Base-by-base conservation (phyloP, 2,113 vertebrate genomes). In the Alces alces region DNA sequence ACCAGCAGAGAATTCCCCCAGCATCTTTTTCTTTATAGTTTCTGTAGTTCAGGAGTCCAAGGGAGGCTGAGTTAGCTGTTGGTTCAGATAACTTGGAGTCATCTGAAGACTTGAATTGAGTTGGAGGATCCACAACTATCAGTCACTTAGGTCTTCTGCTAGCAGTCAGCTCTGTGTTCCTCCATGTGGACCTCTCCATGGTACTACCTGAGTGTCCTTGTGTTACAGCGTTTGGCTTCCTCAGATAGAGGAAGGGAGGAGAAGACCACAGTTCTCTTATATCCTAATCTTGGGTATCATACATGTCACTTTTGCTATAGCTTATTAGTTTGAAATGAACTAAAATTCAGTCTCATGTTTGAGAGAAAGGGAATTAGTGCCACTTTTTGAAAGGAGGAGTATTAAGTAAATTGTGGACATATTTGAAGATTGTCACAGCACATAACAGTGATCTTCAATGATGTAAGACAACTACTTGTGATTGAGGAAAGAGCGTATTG, bases 281-380 rank as follows among this genome's bases (percentile, higher is more conserved):
- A n/a, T 95, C 50, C 50, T 19, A 36, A 47, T 54, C 12, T 80
- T 2, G 25, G 60, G 36, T 55, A 27, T 64, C 23, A 50, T 39
- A 23, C 17, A 7, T 7, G 16, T 64, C n/a, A 25, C 25, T 80
- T 92, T 94, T 94, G 73, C 52, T 52, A 39, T 12, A 9, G 54
- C 70, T 17, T 85, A 1, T 60, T 91, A 61, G 52, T 92, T 96
- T 50, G 7, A 66, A 84, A 28, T 25, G 70, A 85, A n/a, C 83
- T 60, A 90, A 91, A 86, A 28, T 13, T n/a, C 52, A 16, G n/a
- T 55, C 36, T 95, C 10, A 5, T 85, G 21, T 85, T 84, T 70
- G 86, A 52, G 11, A 21, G 55, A 21, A 93, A 39, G 60, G 52
- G 64, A 86, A 61, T 89, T 89, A 17, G 3, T 45, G 78, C 80